Percentiles rank a stretch among this genome's conserved stretches.
Evolutionary conservation across 2,113 vertebrate species (phyloP).

Genomic region (Elachura formosa): DNA sequence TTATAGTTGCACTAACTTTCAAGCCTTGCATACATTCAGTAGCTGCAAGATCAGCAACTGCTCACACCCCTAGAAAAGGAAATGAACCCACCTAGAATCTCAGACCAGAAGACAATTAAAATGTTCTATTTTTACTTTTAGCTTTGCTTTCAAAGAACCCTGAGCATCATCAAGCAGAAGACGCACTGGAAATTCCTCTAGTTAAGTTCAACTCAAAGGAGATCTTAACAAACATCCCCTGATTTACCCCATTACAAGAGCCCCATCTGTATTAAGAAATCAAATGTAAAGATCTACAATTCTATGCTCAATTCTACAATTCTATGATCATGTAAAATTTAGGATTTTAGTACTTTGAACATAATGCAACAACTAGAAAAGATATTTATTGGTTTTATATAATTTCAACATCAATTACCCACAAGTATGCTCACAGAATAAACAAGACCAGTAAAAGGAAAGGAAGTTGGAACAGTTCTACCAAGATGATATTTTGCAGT

Average conservation of each 20-base stretch:
- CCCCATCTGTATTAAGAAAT: not conserved
- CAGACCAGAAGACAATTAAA: not conserved
- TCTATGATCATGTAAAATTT: not conserved
- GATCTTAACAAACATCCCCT: not conserved
- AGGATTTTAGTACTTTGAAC: not conserved
- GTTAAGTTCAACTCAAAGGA: not conserved
- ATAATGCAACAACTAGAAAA: not conserved
- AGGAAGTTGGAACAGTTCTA: not conserved
- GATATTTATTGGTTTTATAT: not conserved
- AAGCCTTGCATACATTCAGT: not conserved
- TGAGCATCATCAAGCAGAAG: not conserved
- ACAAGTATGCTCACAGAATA: not conserved
- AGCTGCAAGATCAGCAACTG: not conserved
- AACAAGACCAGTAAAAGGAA: constrained; percentile 2
- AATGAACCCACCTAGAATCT: constrained; percentile 13
- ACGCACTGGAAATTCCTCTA: not conserved
- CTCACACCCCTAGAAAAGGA: constrained; percentile 13
- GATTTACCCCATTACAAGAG: not conserved
- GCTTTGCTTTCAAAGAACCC: constrained; percentile 38
- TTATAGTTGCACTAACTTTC: not conserved
- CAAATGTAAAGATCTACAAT: fast-evolving
- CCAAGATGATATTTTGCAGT: not conserved
- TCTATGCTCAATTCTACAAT: too few relatives aligned
- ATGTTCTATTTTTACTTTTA: not conserved
- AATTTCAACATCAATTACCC: not conserved